Percentiles rank a stretch among this genome's conserved stretches.
Conservation (phyloP, 2,113 vertebrate genomes). For the Pipa parva region DNA sequence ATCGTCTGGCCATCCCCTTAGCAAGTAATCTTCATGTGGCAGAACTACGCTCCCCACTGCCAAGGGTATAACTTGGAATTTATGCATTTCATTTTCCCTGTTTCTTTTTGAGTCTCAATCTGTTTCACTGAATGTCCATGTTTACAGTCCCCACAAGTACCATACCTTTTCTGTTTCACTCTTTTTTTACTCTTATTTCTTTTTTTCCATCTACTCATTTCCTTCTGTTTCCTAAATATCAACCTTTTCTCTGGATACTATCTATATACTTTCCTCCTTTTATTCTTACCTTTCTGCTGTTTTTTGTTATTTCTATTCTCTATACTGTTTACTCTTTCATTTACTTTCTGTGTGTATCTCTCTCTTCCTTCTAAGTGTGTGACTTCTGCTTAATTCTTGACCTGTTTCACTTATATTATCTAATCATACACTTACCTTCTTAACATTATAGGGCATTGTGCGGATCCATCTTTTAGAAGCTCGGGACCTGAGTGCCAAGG, state of each 20-base stretch:
- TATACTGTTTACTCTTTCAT: background rate
- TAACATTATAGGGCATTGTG: slow-evolving; percentile 74
- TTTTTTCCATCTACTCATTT: background rate
- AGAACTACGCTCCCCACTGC: slow-evolving; percentile 85
- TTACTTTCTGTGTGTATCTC: background rate
- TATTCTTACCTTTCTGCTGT: too few relatives aligned
- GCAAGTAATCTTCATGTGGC: slow-evolving; percentile 81
- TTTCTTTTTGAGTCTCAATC: background rate
- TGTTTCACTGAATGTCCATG: background rate
- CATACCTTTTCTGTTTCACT: background rate
- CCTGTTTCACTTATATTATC: too few relatives aligned
- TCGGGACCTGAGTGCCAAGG: slow-evolving; percentile 76
- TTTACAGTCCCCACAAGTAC: background rate
- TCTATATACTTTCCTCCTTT: too few relatives aligned
- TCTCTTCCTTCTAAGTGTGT: too few relatives aligned
- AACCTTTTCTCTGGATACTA: too few relatives aligned
- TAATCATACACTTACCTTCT: background rate
- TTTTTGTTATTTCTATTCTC: too few relatives aligned
- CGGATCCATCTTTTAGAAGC: slow-evolving; percentile 82
- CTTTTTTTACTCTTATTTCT: background rate
- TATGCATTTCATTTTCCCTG: background rate
- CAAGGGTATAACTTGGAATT: slow-evolving; percentile 78
- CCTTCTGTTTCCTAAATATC: background rate
- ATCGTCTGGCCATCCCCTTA: slow-evolving; percentile 83
- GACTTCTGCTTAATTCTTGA: too few relatives aligned